Base-by-base conservation (phyloP, 2,113 vertebrate genomes). In the Oncorhynchus mykiss region DNA sequence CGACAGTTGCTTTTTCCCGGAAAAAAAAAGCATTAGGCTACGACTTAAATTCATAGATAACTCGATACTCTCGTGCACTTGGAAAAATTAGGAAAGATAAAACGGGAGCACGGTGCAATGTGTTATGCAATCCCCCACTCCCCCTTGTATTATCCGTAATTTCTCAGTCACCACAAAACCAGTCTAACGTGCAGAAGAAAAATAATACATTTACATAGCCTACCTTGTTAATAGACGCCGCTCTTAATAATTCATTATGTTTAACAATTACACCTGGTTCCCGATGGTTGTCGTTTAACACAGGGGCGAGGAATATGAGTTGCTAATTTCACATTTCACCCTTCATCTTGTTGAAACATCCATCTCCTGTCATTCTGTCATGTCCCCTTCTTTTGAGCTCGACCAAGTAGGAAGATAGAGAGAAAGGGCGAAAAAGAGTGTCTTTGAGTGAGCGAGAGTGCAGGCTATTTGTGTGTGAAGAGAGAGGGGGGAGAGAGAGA, bases 111-210 rank as follows among this genome's bases (percentile, higher is more conserved):
- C 0, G 85, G 81, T 84, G 85, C 71, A 86, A 82, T 78, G 79
- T 54, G 86, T 93, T 94, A 94, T 90, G 91, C 93, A 94, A 94
- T 54, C 51, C 16, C 86, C 34, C 74, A 83, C 82, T 22, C 80
- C 72, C 87, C 81, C 78, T 20, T 84, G 64, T 65, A 67, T 77
- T 69, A 49, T 68, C 59, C 81, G 12, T 49, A 0, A 54, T 20
- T 25, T 71, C 39, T 59, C 20, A 31, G 49, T 76, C 49, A 75
- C 57, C 71, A 71, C 27, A n/a, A 48, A 59, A 18, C 51, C 12
- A 18, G 51, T 54, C 12, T 54, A 54, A 66, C 49, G 51, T 64
- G 57, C 20, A 16, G 78, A 12, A 73, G 73, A 78, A 60, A 73
- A 68, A 70, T 62, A 70, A 67, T 65, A 70, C 4, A 24, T 13